These are phyloP conservation scores for Orchestes rusci DNA, from an alignment of 2,888 invertebrate species.

Conservation along the genomic window DNA sequence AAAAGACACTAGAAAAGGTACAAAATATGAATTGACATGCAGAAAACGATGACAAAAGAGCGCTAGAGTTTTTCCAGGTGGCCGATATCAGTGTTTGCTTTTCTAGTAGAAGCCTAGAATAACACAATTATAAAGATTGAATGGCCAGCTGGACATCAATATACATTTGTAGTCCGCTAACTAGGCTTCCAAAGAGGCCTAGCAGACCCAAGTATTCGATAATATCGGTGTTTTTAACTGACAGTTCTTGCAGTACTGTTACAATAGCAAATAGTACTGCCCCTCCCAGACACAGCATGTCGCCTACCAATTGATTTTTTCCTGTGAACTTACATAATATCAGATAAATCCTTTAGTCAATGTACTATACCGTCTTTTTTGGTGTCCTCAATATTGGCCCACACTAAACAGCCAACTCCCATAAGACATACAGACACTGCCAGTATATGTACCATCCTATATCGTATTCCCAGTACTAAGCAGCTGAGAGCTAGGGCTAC, in stretches of 20 bases:
- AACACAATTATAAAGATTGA: neutral
- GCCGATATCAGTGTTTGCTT: conserved; percentile 60
- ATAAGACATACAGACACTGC: conserved; percentile 74
- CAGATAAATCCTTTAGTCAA: conserved; percentile 11
- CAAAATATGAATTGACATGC: conserved; percentile 70
- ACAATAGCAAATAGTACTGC: conserved; percentile 72
- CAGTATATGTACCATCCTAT: conserved; percentile 66
- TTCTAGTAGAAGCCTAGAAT: conserved; percentile 54
- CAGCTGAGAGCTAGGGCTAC: conserved; percentile 72
- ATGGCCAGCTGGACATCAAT: too few relatives aligned
- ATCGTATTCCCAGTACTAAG: conserved; percentile 66
- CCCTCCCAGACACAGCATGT: conserved; percentile 72
- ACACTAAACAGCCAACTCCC: conserved; percentile 76
- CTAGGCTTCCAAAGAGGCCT: conserved; percentile 70
- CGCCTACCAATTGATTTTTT: conserved; percentile 72
- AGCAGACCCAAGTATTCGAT: conserved; percentile 77
- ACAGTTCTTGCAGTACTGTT: conserved; percentile 75
- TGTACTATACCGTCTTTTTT: conserved; percentile 59
- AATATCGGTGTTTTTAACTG: conserved; percentile 68
- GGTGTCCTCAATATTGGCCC: conserved; percentile 71
- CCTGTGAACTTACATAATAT: conserved; percentile 45
- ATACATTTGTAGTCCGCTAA: conserved; percentile 73
- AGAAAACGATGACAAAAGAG: conserved; percentile 51
- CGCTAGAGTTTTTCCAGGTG: conserved; percentile 56
- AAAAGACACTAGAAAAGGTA: conserved; percentile 66